Evolutionary conservation across 1,140 invertebrate genomes (phyloP).

Genomic region (Acromyrmex heyeri): DNA sequence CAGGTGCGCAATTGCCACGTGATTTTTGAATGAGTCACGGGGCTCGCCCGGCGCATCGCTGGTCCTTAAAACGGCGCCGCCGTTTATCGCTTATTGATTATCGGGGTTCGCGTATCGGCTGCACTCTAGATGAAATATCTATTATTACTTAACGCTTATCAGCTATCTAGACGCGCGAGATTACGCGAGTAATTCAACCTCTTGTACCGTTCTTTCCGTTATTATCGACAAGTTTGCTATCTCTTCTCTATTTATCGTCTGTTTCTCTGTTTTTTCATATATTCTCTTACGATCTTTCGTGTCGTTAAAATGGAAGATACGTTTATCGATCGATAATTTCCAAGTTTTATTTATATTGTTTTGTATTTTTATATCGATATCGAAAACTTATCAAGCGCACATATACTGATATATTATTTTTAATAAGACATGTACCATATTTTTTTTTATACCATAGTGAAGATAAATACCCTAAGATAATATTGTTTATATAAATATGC

Average conservation of each 20-base stretch:
- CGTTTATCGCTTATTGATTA: conserved; percentile 53
- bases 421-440: neutral
- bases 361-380: neutral
- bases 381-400: neutral
- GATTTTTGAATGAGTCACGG: conserved; percentile 42
- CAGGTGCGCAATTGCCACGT: conserved; percentile 33
- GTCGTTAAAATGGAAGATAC: neutral
- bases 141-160: conserved; percentile 45
- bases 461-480: neutral
- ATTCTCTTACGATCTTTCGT: neutral
- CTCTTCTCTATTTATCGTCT: neutral
- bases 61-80: conserved; percentile 40
- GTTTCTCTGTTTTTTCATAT: neutral
- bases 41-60: neutral
- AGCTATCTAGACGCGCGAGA: conserved; percentile 4
- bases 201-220: neutral
- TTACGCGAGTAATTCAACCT: neutral
- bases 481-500: conserved; percentile 15
- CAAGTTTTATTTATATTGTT: neutral
- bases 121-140: conserved; percentile 27
- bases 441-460: neutral
- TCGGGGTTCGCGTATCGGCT: conserved; percentile 8
- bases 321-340: neutral
- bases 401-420: neutral
- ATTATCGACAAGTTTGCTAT: neutral